These are phyloP conservation scores for Thunnus thynnus DNA, from an alignment of 2,113 vertebrate species.

Conservation along the genomic window DNA sequence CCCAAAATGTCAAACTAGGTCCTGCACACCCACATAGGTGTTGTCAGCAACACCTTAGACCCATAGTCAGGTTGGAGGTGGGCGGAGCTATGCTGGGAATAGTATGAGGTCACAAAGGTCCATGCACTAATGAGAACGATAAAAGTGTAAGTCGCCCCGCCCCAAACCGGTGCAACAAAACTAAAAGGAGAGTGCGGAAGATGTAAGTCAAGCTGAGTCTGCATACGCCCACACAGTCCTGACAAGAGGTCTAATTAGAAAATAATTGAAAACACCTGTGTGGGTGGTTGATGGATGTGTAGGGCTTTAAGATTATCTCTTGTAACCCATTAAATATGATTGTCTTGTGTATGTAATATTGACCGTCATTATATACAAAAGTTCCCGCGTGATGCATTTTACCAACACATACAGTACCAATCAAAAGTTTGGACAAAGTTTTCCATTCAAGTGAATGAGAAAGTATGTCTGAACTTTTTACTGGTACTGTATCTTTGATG, in stretches of 20 bases:
- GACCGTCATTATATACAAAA: neutral
- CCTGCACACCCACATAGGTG: neutral
- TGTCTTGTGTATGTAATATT: neutral
- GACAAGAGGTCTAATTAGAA: slow-evolving; percentile 33
- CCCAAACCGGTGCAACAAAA: slow-evolving; percentile 24
- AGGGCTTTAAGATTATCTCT: slow-evolving; percentile 3
- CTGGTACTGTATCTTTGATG: no score
- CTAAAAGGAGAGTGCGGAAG: slow-evolving; percentile 5
- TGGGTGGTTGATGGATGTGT: slow-evolving; percentile 35
- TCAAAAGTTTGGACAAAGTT: no score
- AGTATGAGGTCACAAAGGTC: neutral
- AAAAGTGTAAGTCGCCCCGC: neutral
- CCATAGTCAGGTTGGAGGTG: neutral
- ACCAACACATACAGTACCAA: neutral
- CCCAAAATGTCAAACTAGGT: neutral
- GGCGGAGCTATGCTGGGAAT: slow-evolving; percentile 10
- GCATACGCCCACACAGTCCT: slow-evolving; percentile 30
- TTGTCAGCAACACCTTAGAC: neutral
- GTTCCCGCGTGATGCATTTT: neutral
- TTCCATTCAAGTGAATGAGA: no score
- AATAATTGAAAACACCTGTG: slow-evolving; percentile 30
- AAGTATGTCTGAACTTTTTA: neutral
- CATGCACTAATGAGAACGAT: neutral
- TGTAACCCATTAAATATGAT: slow-evolving; percentile 14
- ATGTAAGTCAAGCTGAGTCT: slow-evolving; percentile 18